phyloP scores from a whole-genome alignment of 2,888 invertebrate species.

The Shargacucullia verbasci region DNA sequence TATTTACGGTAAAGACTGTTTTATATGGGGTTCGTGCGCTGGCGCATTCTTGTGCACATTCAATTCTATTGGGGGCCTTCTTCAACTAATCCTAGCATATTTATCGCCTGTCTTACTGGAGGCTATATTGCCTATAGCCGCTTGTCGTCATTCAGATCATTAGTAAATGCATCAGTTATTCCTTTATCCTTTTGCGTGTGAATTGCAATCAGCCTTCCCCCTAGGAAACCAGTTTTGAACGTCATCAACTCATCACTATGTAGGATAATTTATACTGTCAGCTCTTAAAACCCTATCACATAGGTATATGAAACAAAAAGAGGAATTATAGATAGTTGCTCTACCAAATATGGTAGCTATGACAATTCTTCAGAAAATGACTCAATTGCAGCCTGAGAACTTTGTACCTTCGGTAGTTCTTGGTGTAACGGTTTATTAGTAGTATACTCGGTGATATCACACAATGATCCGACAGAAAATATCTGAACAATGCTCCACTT shows the following conservation, averaged over 20 bases:
- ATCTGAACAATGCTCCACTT: conserved; percentile 29
- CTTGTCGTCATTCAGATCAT: no score
- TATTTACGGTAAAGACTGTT: conserved; percentile 70
- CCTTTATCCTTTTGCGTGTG: no score
- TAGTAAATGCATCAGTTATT: no score
- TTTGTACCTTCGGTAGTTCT: conserved; percentile 20
- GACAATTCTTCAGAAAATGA: conserved; percentile 35
- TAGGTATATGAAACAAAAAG: no score
- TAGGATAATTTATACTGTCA: no score
- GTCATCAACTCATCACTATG: no score
- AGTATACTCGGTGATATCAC: conserved; percentile 35
- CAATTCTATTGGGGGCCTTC: conserved; percentile 14
- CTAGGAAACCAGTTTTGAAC: no score
- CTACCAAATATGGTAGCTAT: conserved; percentile 7
- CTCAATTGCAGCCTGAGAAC: conserved; percentile 38
- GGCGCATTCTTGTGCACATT: conserved; percentile 48
- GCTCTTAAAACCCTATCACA: no score
- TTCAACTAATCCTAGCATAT: background rate
- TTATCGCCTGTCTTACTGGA: background rate
- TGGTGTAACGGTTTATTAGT: conserved; percentile 44
- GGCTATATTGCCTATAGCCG: no score
- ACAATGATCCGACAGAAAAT: conserved; percentile 44
- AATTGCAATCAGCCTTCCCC: no score
- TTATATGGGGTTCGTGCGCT: conserved; percentile 63
- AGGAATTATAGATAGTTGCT: no score